phyloP scores from a whole-genome alignment of 2,888 invertebrate genomes.

The Andrena haemorrhoa region DNA sequence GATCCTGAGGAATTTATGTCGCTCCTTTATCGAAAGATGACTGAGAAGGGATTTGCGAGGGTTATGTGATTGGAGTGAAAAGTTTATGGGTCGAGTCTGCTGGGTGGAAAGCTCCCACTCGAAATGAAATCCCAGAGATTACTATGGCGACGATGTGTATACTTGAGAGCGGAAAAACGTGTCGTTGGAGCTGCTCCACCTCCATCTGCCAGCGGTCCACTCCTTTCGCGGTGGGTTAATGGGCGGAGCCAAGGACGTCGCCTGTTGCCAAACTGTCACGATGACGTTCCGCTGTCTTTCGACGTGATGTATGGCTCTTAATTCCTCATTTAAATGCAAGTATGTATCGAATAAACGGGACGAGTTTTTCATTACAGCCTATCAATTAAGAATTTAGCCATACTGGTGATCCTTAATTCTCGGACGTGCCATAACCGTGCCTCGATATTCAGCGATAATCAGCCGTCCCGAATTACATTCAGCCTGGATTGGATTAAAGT shows the following conservation, averaged over 20 bases:
- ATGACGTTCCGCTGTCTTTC: conserved; percentile 20
- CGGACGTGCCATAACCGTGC: neutral
- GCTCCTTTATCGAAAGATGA: neutral
- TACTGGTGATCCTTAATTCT: neutral
- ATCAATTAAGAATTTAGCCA: neutral
- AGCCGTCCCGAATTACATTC: no score
- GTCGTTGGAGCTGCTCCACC: conserved; percentile 54
- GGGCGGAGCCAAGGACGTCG: conserved; percentile 66
- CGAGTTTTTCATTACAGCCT: neutral
- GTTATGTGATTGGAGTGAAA: neutral
- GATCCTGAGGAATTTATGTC: neutral
- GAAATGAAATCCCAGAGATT: conserved; percentile 37
- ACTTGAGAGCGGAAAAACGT: conserved; percentile 49
- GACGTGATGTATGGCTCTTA: neutral
- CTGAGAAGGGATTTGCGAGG: neutral
- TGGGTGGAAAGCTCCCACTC: neutral
- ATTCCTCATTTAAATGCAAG: conserved; percentile 7
- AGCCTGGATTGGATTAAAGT: neutral
- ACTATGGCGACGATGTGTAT: conserved; percentile 24
- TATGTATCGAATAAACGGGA: neutral
- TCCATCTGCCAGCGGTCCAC: conserved; percentile 55
- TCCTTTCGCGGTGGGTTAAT: conserved; percentile 63
- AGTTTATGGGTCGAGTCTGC: neutral
- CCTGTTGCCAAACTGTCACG: conserved; percentile 59
- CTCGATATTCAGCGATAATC: no score